These are phyloP conservation scores for Syritta pipiens DNA, from an alignment of 2,888 invertebrate species.

Conservation along the genomic window DNA sequence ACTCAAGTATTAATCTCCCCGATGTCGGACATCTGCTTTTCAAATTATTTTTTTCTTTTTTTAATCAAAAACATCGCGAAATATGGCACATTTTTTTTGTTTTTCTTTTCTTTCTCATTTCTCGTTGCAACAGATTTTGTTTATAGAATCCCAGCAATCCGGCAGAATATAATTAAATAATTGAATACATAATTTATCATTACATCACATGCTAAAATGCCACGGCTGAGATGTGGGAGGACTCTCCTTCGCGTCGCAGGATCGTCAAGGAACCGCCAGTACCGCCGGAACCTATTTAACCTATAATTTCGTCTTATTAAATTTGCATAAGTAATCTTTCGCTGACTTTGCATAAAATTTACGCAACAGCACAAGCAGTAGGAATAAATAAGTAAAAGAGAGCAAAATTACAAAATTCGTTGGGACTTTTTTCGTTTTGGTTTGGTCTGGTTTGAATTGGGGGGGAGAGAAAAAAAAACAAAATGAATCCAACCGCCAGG, in stretches of 20 bases:
- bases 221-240: too few species aligned
- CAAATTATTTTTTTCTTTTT: not conserved
- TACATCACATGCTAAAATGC: constrained; percentile 52
- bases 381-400: constrained; percentile 52
- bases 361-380: constrained; percentile 54
- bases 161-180: constrained; percentile 63
- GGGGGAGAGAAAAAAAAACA: constrained; percentile 3
- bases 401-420: constrained; percentile 64
- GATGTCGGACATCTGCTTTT: not conserved
- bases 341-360: constrained; percentile 65
- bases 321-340: constrained; percentile 69
- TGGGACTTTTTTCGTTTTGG: constrained; percentile 35
- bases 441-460: not conserved
- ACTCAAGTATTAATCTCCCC: constrained; percentile 1
- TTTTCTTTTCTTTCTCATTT: constrained; percentile 12
- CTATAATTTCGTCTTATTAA: constrained; percentile 68
- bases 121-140: constrained; percentile 57
- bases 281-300: constrained; percentile 68
- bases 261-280: too few species aligned
- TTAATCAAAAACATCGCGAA: not conserved
- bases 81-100: too few species aligned
- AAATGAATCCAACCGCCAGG: constrained; percentile 57
- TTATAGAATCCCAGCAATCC: constrained; percentile 57
- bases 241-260: too few species aligned
- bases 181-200: constrained; percentile 69